Conservation (phyloP, 2,888 invertebrate genomes). For the Aspidiotus rigidus region DNA sequence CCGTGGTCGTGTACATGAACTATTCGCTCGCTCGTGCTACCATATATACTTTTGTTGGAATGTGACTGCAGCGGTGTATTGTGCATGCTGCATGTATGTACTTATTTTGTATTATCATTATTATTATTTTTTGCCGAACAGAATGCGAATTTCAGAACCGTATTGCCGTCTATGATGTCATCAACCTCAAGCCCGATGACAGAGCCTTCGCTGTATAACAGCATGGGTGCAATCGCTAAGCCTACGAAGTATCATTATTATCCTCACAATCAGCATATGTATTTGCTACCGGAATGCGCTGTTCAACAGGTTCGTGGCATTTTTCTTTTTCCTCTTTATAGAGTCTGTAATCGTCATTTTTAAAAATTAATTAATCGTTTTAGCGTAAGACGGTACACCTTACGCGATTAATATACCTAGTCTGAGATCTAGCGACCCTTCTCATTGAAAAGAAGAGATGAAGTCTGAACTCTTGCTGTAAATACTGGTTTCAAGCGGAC, state of each 20-base stretch:
- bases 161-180: constrained; percentile 19
- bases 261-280: constrained; percentile 87
- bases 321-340: neutral
- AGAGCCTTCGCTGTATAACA: constrained; percentile 26
- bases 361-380: too few species aligned
- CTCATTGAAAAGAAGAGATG: too few species aligned
- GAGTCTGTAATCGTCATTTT: too few species aligned
- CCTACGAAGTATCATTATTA: constrained; percentile 90
- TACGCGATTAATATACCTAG: too few species aligned
- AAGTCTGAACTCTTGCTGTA: too few species aligned
- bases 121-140: constrained; percentile 14
- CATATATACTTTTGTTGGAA: neutral
- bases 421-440: too few species aligned
- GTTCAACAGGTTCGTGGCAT: constrained; percentile 64
- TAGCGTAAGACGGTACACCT: too few species aligned
- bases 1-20: too few species aligned
- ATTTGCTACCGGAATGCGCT: constrained; percentile 84
- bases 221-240: constrained; percentile 45
- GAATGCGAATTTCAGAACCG: constrained; percentile 26
- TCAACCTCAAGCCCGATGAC: constrained; percentile 25
- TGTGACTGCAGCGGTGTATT: neutral
- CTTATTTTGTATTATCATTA: neutral
- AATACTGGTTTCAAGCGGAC: too few species aligned
- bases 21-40: too few species aligned
- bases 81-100: neutral